These are phyloP conservation scores for Coilia nasus DNA, from an alignment of 2,797 vertebrate genomes.

Conservation along the genomic window DNA sequence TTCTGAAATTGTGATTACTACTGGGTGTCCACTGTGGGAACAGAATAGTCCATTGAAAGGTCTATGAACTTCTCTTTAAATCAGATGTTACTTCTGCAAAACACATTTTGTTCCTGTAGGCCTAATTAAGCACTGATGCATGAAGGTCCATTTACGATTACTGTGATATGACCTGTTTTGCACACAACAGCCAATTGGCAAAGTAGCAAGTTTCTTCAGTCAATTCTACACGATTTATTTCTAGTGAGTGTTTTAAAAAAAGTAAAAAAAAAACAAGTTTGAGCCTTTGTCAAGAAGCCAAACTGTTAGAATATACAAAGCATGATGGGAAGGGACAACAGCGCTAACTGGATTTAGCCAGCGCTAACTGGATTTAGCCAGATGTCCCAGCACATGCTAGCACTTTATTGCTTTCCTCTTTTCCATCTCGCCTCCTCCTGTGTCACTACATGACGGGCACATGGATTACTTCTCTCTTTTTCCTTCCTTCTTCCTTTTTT, in stretches of 20 bases:
- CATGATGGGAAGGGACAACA: background rate
- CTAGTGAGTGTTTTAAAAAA: background rate
- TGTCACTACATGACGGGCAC: slow-evolving; percentile 22
- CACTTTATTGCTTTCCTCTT: slow-evolving; percentile 63
- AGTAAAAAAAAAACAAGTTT: background rate
- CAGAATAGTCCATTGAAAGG: background rate
- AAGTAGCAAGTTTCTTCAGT: background rate
- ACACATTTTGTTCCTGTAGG: background rate
- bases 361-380: slow-evolving; percentile 33
- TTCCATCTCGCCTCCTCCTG: background rate
- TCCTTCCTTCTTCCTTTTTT: slow-evolving; percentile 30
- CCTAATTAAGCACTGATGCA: background rate
- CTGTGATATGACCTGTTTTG: background rate
- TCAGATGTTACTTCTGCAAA: background rate
- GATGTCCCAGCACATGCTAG: slow-evolving; percentile 69
- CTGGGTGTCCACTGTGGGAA: background rate
- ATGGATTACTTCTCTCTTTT: background rate
- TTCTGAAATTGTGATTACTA: background rate
- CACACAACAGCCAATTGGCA: background rate
- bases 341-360: slow-evolving; percentile 31
- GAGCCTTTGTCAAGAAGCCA: slow-evolving; percentile 32
- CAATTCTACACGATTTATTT: slow-evolving; percentile 16
- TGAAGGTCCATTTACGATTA: background rate
- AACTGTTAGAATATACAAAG: background rate
- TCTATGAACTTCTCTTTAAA: background rate